Evolutionary conservation across 2,113 vertebrate species (phyloP).

Genomic region (Naja naja): DNA sequence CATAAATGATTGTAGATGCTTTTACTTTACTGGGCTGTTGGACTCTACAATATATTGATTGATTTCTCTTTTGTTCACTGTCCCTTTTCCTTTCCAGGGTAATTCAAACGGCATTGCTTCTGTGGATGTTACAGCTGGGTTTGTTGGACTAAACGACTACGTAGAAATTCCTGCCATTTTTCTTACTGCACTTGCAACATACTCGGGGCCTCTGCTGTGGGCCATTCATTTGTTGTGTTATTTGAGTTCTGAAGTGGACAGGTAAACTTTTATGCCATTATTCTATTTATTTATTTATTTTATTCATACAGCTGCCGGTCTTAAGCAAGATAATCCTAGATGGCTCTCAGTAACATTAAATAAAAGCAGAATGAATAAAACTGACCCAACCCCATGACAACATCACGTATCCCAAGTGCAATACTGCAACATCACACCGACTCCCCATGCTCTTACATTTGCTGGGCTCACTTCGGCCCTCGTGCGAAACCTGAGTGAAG

Average conservation of each 20-base stretch:
- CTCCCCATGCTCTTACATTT: neutral
- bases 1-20: neutral
- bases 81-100: slow-evolving; percentile 73
- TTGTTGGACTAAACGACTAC: slow-evolving; percentile 88
- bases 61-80: neutral
- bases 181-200: slow-evolving; percentile 85
- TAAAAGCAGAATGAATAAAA: neutral
- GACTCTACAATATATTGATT: neutral
- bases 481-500: neutral
- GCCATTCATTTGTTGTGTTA: slow-evolving; percentile 86
- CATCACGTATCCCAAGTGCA: neutral
- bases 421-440: neutral
- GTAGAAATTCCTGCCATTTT: slow-evolving; percentile 84
- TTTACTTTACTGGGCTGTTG: neutral
- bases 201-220: slow-evolving; percentile 90
- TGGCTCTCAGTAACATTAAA: neutral
- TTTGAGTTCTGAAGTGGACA: slow-evolving; percentile 80
- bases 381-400: neutral
- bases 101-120: slow-evolving; percentile 95
- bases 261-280: slow-evolving; percentile 65
- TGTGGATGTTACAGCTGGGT: slow-evolving; percentile 91
- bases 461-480: neutral
- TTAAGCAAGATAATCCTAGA: neutral
- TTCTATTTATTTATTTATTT: neutral
- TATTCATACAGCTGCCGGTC: neutral